Percentiles rank a stretch among this genome's conserved stretches.
phyloP scores from a whole-genome alignment of 2,113 vertebrate genomes.

The Maccullochella peelii region DNA sequence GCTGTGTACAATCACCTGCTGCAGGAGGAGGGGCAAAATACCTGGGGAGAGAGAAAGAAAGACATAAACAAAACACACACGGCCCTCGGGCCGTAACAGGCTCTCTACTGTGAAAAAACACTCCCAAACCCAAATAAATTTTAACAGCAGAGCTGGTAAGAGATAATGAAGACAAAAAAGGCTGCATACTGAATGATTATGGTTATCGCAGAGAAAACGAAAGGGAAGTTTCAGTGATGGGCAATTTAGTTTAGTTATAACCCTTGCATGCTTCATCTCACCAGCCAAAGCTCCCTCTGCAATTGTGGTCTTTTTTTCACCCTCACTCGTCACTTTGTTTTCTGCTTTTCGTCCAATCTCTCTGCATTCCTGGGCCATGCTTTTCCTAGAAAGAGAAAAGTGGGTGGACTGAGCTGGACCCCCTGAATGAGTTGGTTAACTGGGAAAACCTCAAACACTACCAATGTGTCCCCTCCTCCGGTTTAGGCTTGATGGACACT shows the following conservation, averaged over 20 bases:
- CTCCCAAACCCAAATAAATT: constrained; percentile 2
- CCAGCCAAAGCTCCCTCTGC: neutral
- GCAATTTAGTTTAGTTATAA: constrained; percentile 14
- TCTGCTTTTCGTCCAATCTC: neutral
- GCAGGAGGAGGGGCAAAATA: too few species aligned
- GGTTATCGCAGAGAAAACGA: neutral
- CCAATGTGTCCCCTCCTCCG: neutral
- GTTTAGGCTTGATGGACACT: neutral
- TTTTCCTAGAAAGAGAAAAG: neutral
- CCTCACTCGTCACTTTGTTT: neutral
- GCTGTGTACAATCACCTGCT: too few species aligned
- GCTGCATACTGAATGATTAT: neutral
- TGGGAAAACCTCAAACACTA: constrained; percentile 5
- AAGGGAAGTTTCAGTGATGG: neutral
- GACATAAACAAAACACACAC: too few species aligned
- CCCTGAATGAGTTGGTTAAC: neutral
- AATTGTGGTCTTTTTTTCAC: neutral
- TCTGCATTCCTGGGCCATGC: constrained; percentile 9
- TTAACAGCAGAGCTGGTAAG: neutral
- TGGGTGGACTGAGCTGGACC: neutral
- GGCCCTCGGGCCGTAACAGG: too few species aligned
- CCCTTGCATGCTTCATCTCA: neutral
- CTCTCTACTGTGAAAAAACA: neutral
- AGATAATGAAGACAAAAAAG: constrained; percentile 22
- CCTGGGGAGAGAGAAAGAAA: too few species aligned